Base-by-base conservation (phyloP, 2,113 vertebrate species). In the Monarcha castaneiventris region DNA sequence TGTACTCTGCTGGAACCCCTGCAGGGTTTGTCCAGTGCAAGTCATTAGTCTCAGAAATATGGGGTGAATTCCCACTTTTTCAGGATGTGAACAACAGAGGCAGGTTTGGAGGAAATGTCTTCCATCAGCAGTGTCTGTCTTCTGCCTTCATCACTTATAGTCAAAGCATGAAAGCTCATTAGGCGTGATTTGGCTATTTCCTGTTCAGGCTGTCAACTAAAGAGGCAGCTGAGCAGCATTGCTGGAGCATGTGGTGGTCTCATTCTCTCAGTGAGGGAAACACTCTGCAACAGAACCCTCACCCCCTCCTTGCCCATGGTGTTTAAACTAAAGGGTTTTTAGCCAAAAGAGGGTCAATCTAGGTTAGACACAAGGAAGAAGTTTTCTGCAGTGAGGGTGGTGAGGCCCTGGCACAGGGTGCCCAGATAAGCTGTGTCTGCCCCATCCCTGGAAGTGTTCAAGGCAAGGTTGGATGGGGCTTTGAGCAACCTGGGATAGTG, bases 171-270 rank as follows among this genome's bases (percentile, higher is more conserved):
- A 52, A 62, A 83, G 89, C 77, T 93, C 89, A 19, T 84, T 87
- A 84, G 56, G 51, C 0, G 0, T 37, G 61, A 80, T 29, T 25
- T 0, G 14, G 56, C 43, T 39, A 1, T 71, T 96, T 84, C 86
- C 84, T 81, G 76, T 54, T 52, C 35, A 49, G 68, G 18, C 55
- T 37, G 78, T 20, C 75, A 66, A 1, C 46, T 48, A 1, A 29
- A 25, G 54, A 85, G 48, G 88, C 95, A 84, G 94, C 86, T 89
- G 86, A 92, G 91, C 73, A 37, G 51, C 84, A 29, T 22, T 11
- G 26, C 91, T n/a, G 64, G 29, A 69, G 87, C 87, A 33, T 4
- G 84, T 44, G 58, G 80, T 3, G 12, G 58, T 43, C 48, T 64
- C 9, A 37, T 35, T 35, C 7, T 3, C 30, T 43, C 55, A 62